phyloP scores from a whole-genome alignment of 2,113 vertebrate species.

The Jacana jacana region DNA sequence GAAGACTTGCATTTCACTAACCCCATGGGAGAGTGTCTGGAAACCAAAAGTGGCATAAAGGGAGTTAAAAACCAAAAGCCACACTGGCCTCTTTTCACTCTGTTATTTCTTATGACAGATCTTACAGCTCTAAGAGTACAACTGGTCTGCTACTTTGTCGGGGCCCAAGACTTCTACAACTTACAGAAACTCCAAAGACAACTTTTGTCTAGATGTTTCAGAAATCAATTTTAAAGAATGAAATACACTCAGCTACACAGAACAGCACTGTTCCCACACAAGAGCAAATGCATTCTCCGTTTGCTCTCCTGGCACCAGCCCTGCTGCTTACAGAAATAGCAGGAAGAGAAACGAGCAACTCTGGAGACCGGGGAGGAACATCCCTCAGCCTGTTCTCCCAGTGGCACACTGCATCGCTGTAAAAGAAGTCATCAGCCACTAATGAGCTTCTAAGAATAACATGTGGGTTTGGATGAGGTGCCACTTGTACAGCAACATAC shows the following conservation, averaged over 20 bases:
- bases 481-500: background rate
- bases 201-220: background rate
- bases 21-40: background rate
- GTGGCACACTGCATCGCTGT: background rate
- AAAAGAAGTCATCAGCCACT: accelerated
- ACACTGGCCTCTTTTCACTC: background rate
- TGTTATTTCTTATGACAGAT: background rate
- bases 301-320: background rate
- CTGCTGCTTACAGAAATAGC: background rate
- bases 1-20: background rate
- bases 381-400: background rate
- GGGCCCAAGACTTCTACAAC: background rate
- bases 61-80: background rate
- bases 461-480: background rate
- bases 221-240: background rate
- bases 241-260: background rate
- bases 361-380: background rate
- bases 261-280: background rate
- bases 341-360: background rate
- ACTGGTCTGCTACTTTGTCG: background rate
- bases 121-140: background rate
- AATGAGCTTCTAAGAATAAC: background rate
- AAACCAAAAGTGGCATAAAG: background rate
- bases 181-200: background rate
- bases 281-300: background rate